phyloP scores from a whole-genome alignment of 2,113 vertebrate genomes.

The Neofelis nebulosa region DNA sequence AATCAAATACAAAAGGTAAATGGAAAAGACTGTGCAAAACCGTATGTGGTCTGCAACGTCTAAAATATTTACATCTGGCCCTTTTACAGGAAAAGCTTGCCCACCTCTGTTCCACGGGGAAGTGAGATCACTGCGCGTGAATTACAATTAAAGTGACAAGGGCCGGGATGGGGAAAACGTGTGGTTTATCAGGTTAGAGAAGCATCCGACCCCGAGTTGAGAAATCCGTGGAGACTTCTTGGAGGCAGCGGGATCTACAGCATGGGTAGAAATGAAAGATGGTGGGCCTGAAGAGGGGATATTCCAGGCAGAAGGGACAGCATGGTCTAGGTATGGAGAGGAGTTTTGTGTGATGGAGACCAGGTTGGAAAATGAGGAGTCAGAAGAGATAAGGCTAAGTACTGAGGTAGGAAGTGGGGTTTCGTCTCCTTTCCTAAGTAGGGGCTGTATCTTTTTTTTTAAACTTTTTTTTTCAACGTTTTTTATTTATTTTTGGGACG shows the following conservation, averaged over 20 bases:
- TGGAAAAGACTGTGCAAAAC: not conserved
- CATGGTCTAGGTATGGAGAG: not conserved
- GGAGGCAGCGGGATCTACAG: not conserved
- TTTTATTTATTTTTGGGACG: too few species aligned
- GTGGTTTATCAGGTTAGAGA: not conserved
- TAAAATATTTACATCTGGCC: not conserved
- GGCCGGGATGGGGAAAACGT: not conserved
- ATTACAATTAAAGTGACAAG: not conserved
- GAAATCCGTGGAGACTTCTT: not conserved
- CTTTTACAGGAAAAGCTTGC: not conserved
- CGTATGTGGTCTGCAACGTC: not conserved
- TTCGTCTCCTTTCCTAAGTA: not conserved
- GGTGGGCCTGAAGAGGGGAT: not conserved
- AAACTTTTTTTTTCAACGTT: too few species aligned
- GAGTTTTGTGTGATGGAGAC: not conserved
- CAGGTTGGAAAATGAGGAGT: not conserved
- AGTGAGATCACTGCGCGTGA: not conserved
- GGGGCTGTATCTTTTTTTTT: accelerated
- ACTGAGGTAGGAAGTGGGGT: not conserved
- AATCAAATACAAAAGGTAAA: not conserved
- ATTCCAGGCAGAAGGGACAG: not conserved
- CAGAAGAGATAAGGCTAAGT: not conserved
- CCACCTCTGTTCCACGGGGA: not conserved
- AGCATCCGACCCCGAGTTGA: not conserved
- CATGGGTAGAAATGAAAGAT: not conserved